phyloP scores from a whole-genome alignment of 2,888 invertebrate genomes.

The Aelia acuminata region DNA sequence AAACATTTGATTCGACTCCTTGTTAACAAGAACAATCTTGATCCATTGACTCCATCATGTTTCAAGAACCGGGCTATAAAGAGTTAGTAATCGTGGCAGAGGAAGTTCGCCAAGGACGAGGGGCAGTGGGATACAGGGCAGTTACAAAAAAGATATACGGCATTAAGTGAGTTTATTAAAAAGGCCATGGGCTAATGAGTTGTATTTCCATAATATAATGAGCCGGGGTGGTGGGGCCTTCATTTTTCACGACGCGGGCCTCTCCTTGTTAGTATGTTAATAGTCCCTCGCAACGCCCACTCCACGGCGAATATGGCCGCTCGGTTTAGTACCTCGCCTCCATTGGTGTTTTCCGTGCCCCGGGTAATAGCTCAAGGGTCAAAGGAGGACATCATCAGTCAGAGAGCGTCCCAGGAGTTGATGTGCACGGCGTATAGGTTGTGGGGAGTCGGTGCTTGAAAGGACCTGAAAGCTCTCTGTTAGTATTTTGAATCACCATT shows the following conservation, averaged over 20 bases:
- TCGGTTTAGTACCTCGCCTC: conserved; percentile 9
- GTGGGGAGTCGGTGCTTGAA: too few relatives aligned
- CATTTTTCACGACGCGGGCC: conserved; percentile 61
- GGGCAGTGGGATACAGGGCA: conserved; percentile 17
- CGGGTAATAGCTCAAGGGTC: conserved; percentile 39
- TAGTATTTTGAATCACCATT: too few relatives aligned
- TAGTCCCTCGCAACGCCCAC: conserved; percentile 60
- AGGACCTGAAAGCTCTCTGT: too few relatives aligned
- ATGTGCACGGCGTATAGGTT: too few relatives aligned
- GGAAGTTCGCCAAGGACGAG: background rate
- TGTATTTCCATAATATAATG: conserved; percentile 38
- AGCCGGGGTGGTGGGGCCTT: conserved; percentile 47
- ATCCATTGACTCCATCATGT: background rate
- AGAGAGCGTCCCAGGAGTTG: background rate
- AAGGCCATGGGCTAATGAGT: conserved; percentile 35
- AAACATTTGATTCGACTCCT: background rate
- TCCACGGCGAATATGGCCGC: conserved; percentile 49
- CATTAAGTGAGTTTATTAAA: conserved; percentile 52
- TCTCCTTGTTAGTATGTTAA: conserved; percentile 60
- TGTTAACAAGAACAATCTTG: background rate
- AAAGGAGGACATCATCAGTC: background rate
- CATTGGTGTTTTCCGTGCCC: conserved; percentile 9
- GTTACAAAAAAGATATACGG: conserved; percentile 39
- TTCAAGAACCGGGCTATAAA: background rate
- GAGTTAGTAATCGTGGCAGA: background rate